Evolutionary conservation across 92 coral and sea anemone species (phyloP).

Genomic region (Phenganax stokvisi): DNA sequence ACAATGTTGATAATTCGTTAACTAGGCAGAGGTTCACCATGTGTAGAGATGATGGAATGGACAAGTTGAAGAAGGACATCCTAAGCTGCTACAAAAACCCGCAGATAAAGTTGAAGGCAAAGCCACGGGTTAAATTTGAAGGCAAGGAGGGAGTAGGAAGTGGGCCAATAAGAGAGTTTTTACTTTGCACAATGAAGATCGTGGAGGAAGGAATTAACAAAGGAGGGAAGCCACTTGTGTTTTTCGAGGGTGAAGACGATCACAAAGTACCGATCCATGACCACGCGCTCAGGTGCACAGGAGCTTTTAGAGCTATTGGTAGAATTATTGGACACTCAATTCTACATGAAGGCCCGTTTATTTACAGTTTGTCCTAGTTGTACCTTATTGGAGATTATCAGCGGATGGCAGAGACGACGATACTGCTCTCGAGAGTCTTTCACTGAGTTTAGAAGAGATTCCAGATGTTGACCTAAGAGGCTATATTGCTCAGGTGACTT

Average conservation of each 20-base stretch:
- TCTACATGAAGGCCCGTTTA: conserved; percentile 50
- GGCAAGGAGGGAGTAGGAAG: conserved; percentile 56
- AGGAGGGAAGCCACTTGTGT: conserved; percentile 40
- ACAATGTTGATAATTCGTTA: conserved; percentile 27
- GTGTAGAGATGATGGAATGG: conserved; percentile 41
- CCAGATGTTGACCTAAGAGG: too few relatives aligned
- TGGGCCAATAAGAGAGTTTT: conserved; percentile 45
- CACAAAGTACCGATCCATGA: conserved; percentile 51
- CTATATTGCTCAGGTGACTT: too few relatives aligned
- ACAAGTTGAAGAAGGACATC: conserved; percentile 46
- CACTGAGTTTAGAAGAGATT: too few relatives aligned
- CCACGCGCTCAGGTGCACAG: conserved; percentile 48
- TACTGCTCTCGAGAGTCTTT: too few relatives aligned
- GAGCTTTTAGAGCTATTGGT: conserved; percentile 52
- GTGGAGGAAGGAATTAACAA: conserved; percentile 47
- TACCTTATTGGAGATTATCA: too few relatives aligned
- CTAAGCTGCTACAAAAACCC: conserved; percentile 51
- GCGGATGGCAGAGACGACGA: too few relatives aligned
- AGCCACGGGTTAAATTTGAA: conserved; percentile 47
- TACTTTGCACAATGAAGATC: conserved; percentile 51
- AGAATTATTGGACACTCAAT: conserved; percentile 58
- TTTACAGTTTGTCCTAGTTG: conserved; percentile 39
- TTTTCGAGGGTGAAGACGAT: conserved; percentile 55
- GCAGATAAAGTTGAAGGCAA: conserved; percentile 27
- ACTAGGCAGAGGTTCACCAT: conserved; percentile 47